phyloP scores from a whole-genome alignment of 2,113 vertebrate genomes.

The Poicephalus meyeri region DNA sequence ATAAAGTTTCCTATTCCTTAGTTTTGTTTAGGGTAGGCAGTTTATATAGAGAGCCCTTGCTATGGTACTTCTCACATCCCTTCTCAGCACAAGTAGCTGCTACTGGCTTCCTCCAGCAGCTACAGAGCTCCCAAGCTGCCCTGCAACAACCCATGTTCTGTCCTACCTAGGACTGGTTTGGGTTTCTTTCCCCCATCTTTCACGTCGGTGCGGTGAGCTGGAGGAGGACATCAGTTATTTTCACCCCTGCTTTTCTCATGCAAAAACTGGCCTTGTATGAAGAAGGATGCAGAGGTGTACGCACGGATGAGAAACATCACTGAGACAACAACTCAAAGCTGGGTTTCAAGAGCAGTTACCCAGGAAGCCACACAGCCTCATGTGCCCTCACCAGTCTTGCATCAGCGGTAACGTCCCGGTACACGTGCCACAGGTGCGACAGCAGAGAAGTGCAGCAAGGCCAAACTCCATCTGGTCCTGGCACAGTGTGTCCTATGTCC shows the following conservation, averaged over 20 bases:
- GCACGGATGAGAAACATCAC: fast-evolving
- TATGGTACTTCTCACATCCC: background rate
- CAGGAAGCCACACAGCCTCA: background rate
- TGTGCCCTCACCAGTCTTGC: background rate
- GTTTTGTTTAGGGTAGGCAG: background rate
- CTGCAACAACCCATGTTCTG: background rate
- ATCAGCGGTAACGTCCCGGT: background rate
- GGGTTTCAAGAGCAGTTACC: background rate
- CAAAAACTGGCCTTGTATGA: background rate
- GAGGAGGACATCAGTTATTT: background rate
- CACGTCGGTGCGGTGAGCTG: background rate
- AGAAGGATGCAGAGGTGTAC: fast-evolving
- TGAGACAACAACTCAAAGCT: background rate
- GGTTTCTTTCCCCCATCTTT: background rate
- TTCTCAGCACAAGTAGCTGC: background rate
- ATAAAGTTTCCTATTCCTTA: constrained; percentile 4
- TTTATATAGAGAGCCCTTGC: background rate
- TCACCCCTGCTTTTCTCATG: background rate
- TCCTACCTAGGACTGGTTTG: background rate
- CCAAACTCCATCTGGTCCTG: background rate
- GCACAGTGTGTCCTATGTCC: fast-evolving
- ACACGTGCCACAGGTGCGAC: fast-evolving
- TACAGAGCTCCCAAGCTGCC: background rate
- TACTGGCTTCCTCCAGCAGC: background rate
- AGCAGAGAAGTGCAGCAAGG: fast-evolving